Evolutionary conservation across 2,113 vertebrate species (phyloP), one percentile per base, ranked within the genome.

Genomic region (Gymnobelideus leadbeateri): DNA sequence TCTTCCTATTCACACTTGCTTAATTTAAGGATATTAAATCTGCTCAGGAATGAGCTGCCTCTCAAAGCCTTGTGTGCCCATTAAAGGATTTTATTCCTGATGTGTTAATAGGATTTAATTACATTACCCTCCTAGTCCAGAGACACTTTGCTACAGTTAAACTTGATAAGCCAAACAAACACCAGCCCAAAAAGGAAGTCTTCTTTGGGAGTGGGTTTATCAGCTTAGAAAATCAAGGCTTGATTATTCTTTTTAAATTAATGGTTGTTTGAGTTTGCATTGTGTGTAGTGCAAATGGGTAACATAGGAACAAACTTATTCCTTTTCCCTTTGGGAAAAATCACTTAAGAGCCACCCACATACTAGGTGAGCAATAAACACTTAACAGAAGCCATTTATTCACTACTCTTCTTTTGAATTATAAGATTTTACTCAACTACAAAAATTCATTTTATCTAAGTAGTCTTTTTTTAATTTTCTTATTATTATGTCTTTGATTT

Each of bases 91-190:
- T 98, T 98, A 98, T 98, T 98, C 98, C 97, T 98, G 98, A 98
- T 98, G 98, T 98, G 98, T 99, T 99, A 99, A 99, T 99, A 98
- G 98, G 98, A 98, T 98, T 99, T 99, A 98, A 99, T 99, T 99
- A 98, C 97, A 98, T 99, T 98, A 98, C 95, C 57, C 94, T 94
- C 95, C 93, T 96, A 98, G 95, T 96, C 97, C 96, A 92, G 97
- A 98, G 98, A 97, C 98, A 97, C 93, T 90, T 95, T 52, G 94
- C 97, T 97, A 94, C 97, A 98, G 98, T 98, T 98, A 98, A 98
- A 97, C 91, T 97, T 97, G 98, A 98, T 98, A 98, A 98, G 98
- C 97, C 51, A 47, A 97, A 96, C 97, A 98, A 98, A 98, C 98
- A 97, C 50, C 94, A 96, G 96, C 84, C 92, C 98, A 97, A 97